Percentiles rank a stretch among this genome's conserved stretches.
phyloP scores from a whole-genome alignment of 2,797 vertebrate genomes.

The Phrynocephalus forsythii region DNA sequence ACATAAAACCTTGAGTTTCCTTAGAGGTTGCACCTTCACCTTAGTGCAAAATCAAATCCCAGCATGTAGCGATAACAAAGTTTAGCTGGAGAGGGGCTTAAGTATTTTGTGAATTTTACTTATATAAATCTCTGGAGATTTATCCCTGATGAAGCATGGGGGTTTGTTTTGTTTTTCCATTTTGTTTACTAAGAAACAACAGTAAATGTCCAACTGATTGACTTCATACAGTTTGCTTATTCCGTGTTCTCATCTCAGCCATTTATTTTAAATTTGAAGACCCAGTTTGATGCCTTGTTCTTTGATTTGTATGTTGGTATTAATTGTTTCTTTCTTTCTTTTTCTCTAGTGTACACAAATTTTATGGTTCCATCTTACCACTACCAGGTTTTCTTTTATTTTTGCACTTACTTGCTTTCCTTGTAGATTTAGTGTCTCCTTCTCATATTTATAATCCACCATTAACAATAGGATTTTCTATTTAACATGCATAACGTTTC shows the following conservation, averaged over 20 bases:
- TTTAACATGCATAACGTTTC: conserved; percentile 46
- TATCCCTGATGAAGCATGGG: neutral
- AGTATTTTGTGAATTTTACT: conserved; percentile 1
- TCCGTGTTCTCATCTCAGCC: conserved; percentile 50
- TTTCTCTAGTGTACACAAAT: conserved; percentile 65
- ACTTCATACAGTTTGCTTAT: conserved; percentile 45
- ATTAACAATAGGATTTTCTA: conserved; percentile 57
- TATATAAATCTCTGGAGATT: too few species aligned
- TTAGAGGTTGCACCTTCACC: conserved; percentile 11
- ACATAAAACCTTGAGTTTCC: neutral
- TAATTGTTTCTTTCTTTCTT: conserved; percentile 68
- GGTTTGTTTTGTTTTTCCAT: conserved; percentile 1
- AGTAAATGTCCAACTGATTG: conserved; percentile 31
- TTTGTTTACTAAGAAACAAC: conserved; percentile 27
- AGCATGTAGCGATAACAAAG: conserved; percentile 2
- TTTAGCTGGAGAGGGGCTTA: neutral
- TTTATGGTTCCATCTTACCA: conserved; percentile 84
- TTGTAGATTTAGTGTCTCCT: conserved; percentile 64
- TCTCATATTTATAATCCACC: conserved; percentile 53
- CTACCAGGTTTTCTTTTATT: conserved; percentile 90
- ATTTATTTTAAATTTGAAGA: conserved; percentile 29
- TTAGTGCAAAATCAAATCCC: neutral
- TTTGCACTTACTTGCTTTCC: conserved; percentile 77
- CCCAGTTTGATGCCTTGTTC: conserved; percentile 54
- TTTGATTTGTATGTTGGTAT: conserved; percentile 63